Conservation (phyloP, 2,888 invertebrate genomes). For the Eueremaeus valkanovi region DNA sequence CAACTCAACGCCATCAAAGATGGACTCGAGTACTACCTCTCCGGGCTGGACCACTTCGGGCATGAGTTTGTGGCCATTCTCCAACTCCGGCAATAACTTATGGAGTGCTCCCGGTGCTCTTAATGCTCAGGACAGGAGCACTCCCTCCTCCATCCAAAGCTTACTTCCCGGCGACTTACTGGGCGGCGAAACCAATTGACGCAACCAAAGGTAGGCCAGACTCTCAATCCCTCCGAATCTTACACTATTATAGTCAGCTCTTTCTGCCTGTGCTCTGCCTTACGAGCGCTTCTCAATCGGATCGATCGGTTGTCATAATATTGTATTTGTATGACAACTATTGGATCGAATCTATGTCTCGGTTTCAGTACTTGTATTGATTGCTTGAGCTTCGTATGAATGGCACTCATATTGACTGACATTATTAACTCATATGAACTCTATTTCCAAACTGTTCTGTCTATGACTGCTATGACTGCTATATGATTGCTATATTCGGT, state of each 20-base stretch:
- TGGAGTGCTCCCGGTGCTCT: constrained; percentile 58
- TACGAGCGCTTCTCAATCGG: no score
- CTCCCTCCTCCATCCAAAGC: constrained; percentile 78
- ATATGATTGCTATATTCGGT: no score
- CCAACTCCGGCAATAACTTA: constrained; percentile 48
- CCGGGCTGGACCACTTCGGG: constrained; percentile 47
- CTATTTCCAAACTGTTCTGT: no score
- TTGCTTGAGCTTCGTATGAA: no score
- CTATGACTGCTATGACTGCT: no score
- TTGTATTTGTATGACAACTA: no score
- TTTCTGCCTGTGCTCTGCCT: background rate
- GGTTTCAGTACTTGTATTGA: no score
- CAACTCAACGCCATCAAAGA: constrained; percentile 41
- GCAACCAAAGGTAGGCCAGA: constrained; percentile 25
- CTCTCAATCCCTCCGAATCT: background rate
- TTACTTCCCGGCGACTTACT: constrained; percentile 82
- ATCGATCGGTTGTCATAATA: no score
- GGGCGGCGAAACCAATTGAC: constrained; percentile 78
- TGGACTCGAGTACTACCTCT: constrained; percentile 43
- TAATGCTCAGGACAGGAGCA: constrained; percentile 70
- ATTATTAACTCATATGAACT: no score
- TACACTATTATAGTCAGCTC: no score
- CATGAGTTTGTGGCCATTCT: constrained; percentile 56
- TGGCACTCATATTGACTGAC: no score
- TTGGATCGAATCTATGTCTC: no score